Base-by-base conservation (phyloP, 2,797 vertebrate species). In the Galaxias olidus region DNA sequence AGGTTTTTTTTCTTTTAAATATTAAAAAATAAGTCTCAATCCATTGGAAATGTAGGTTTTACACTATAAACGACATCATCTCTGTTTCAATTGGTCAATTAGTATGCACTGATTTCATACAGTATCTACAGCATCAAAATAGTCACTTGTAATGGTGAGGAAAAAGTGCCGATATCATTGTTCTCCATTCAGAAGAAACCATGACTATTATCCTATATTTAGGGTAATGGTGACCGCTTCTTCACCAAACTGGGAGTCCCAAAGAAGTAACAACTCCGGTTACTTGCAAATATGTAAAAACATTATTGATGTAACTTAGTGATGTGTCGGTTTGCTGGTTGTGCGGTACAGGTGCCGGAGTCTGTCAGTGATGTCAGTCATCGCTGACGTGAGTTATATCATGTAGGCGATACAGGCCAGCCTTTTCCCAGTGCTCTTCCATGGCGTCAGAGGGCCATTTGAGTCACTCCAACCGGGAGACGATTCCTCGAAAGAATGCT, bases 21-120 rank as follows among this genome's bases (percentile, higher is more conserved):
- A 95, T 94, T 94, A 96, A 94, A 96, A 98, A 98, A 97, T 91
- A 91, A 96, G 93, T 94, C 91, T 95, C 83, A 90, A 91, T 93
- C 95, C 93, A 96, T 94, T 95, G 90, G 92, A 95, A 92, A 95
- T 93, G 93, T 94, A 91, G 87, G 93, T 91, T 92, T 94, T 94
- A 95, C 94, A 96, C 92, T 95, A 94, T 95, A 94, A 95, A 97
- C 92, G 91, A 78, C 75, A 81, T 78, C 71, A 78, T 84, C 74
- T 92, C 88, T 91, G 90, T 82, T 88, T 90, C 87, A 81, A 90
- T 87, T 80, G 80, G 75, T 90, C 86, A 88, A 86, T 88, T 78
- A 78, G 75, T 72, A 79, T 65, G 86, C 87, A 82, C 77, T 61
- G 80, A 87, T 90, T 93, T 90, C 74, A 71, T 86, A 30, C 30